These are phyloP conservation scores for Tetrapedia diversipes DNA, from an alignment of 2,888 invertebrate genomes.

Conservation along the genomic window DNA sequence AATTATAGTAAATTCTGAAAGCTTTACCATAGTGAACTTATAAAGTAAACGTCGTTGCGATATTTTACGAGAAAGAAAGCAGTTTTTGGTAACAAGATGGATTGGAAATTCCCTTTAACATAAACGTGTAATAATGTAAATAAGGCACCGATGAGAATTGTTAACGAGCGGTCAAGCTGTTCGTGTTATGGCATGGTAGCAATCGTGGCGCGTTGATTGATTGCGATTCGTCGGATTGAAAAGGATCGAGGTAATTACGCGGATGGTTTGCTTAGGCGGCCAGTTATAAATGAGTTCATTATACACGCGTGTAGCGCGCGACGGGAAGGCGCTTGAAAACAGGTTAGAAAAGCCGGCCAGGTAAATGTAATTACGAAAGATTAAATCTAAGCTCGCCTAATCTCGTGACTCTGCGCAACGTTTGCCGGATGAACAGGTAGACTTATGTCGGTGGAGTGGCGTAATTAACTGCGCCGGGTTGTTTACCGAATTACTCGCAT, in stretches of 20 bases:
- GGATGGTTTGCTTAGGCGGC: background rate
- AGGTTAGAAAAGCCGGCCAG: conserved; percentile 12
- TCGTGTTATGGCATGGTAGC: background rate
- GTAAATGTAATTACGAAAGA: conserved; percentile 30
- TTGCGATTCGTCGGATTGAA: conserved; percentile 6
- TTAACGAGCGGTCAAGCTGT: background rate
- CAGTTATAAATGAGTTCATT: conserved; percentile 20
- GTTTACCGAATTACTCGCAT: background rate
- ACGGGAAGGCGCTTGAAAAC: conserved; percentile 2
- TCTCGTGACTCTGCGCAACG: conserved; percentile 7
- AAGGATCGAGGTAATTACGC: conserved; percentile 6
- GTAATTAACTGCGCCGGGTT: conserved; percentile 12
- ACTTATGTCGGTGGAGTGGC: background rate
- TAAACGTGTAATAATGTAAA: no score
- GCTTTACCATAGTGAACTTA: no score
- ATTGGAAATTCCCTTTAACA: no score
- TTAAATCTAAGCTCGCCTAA: conserved; percentile 17
- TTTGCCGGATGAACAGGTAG: background rate
- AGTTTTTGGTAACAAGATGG: no score
- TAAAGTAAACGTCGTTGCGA: no score
- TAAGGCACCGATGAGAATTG: background rate
- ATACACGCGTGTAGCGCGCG: background rate
- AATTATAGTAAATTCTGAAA: no score
- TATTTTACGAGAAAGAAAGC: no score
- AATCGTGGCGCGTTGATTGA: conserved; percentile 2